These are phyloP conservation scores for Muntiacus reevesi DNA, from an alignment of 2,113 vertebrate genomes.

Conservation along the genomic window DNA sequence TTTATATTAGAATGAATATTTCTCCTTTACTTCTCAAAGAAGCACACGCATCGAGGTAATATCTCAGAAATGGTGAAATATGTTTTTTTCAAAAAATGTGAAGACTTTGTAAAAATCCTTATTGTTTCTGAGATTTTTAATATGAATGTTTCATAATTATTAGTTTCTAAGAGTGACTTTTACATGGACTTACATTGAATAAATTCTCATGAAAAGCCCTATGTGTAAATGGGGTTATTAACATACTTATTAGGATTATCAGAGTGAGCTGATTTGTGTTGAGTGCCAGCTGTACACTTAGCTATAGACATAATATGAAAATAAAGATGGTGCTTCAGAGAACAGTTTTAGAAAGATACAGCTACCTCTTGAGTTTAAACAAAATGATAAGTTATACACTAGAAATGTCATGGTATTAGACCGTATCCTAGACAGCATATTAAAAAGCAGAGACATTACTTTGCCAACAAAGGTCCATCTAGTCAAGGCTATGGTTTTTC, in stretches of 20 bases:
- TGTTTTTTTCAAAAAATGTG: not conserved
- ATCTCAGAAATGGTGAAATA: not conserved
- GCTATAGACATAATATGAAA: not conserved
- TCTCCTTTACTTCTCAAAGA: constrained; percentile 15
- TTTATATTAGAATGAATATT: not conserved
- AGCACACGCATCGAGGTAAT: not conserved
- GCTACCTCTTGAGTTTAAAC: not conserved
- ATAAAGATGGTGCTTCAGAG: not conserved
- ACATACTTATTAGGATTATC: not conserved
- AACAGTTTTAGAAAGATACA: not conserved
- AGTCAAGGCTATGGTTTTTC: not conserved
- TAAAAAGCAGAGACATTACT: not conserved
- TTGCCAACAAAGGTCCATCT: not conserved
- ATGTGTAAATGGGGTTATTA: not conserved
- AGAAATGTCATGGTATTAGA: not conserved
- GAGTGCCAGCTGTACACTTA: not conserved
- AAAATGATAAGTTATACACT: not conserved
- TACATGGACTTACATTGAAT: not conserved
- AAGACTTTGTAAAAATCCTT: not conserved
- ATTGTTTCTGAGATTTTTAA: not conserved
- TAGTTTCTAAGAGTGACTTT: not conserved
- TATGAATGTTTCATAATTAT: not conserved
- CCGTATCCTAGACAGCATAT: not conserved
- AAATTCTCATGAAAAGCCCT: not conserved
- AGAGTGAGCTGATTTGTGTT: not conserved